A percentile compares a stretch with the other conserved stretches of the same genome.
Conservation (phyloP, 2,888 invertebrate species). For the Aphodius granarius region DNA sequence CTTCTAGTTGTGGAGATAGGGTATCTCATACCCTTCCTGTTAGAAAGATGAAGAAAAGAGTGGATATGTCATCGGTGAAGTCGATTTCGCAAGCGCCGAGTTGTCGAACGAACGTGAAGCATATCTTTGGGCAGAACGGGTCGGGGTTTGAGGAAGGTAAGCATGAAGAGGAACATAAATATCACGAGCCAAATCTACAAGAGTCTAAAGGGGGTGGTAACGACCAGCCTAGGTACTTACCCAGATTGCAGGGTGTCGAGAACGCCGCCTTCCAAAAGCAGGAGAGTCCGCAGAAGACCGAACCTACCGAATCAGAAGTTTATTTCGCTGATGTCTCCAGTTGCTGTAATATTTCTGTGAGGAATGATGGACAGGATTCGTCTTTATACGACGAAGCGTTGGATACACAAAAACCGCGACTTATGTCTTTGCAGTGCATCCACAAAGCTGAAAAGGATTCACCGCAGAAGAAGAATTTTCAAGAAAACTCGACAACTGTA, state of each 20-base stretch:
- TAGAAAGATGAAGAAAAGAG: conserved; percentile 60
- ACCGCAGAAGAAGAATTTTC: conserved; percentile 41
- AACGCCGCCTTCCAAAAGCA: conserved; percentile 77
- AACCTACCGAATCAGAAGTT: conserved; percentile 77
- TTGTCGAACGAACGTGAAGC: conserved; percentile 55
- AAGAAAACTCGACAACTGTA: conserved; percentile 45
- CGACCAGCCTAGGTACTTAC: conserved; percentile 49
- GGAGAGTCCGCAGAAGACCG: conserved; percentile 60
- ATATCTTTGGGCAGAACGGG: conserved; percentile 45
- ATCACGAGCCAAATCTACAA: conserved; percentile 46
- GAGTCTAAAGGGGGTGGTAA: conserved; percentile 40
- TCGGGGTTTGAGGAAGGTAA: conserved; percentile 39
- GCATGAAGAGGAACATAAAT: conserved; percentile 48
- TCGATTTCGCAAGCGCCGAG: conserved; percentile 43
- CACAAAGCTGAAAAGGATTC: conserved; percentile 45
- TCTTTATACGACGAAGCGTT: conserved; percentile 61
- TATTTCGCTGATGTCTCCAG: conserved; percentile 87
- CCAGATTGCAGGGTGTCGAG: conserved; percentile 70
- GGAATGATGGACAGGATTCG: conserved; percentile 60
- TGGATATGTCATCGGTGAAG: conserved; percentile 55
- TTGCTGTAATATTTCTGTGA: conserved; percentile 75
- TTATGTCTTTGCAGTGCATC: conserved; percentile 47
- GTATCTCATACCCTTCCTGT: conserved; percentile 60
- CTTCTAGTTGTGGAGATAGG: conserved; percentile 54
- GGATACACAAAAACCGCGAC: conserved; percentile 50